Conservation (phyloP, 2,797 vertebrate genomes). For the Cossypha niveicapilla region DNA sequence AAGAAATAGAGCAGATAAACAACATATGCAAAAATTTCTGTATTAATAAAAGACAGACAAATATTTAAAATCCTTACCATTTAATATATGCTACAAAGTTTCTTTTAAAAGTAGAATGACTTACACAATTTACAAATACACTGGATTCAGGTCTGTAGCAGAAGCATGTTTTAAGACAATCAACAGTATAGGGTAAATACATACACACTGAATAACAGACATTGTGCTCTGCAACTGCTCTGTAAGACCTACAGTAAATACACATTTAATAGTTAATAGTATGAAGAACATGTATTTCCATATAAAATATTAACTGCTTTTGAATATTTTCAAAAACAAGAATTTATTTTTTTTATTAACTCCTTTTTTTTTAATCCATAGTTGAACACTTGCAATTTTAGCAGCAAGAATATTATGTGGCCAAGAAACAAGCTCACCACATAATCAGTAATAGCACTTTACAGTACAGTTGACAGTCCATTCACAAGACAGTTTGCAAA, state of each 20-base stretch:
- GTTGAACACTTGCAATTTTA: conserved; percentile 75
- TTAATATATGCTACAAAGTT: conserved; percentile 74
- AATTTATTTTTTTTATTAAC: conserved; percentile 56
- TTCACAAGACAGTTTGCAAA: conserved; percentile 79
- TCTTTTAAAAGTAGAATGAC: conserved; percentile 70
- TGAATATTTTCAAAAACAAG: conserved; percentile 71
- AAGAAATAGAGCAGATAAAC: conserved; percentile 63
- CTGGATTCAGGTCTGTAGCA: conserved; percentile 61
- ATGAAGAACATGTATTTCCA: conserved; percentile 76
- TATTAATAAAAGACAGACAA: conserved; percentile 76
- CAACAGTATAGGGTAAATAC: conserved; percentile 76
- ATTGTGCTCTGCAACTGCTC: conserved; percentile 81
- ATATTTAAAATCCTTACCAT: conserved; percentile 70
- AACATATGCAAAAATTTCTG: conserved; percentile 76
- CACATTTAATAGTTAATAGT: conserved; percentile 69
- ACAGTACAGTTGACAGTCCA: conserved; percentile 79
- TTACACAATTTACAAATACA: conserved; percentile 74
- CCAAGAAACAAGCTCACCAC: conserved; percentile 74
- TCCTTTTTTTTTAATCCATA: conserved; percentile 57
- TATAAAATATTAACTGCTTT: conserved; percentile 83
- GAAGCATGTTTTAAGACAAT: conserved; percentile 69
- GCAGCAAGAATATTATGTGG: conserved; percentile 82
- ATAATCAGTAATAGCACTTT: conserved; percentile 85
- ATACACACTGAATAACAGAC: conserved; percentile 76
- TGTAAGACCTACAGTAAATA: conserved; percentile 74